Base-by-base conservation (phyloP, 2,113 vertebrate species). In the Echinops telfairi region DNA sequence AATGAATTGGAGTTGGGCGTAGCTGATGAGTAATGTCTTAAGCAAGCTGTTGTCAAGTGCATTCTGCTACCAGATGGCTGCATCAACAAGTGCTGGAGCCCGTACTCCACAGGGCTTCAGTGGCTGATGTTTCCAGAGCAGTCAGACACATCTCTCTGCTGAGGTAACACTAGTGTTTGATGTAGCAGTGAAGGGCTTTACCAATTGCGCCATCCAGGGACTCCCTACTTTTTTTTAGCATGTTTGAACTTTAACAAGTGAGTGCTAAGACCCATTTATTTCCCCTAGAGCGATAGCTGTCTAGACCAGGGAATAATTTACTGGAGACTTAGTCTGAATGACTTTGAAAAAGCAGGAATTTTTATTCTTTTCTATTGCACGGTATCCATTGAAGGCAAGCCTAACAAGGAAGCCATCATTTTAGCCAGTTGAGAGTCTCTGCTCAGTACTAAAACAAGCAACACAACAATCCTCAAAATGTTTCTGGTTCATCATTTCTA, bases 201-300 rank as follows among this genome's bases (percentile, higher is more conserved):
- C 15, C 66, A 70, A 31, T 31, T 31, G 66, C 12, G 11, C 11
- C 66, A 68, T 12, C 3, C 27, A 3, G 66, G 31, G 11, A n/a
- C 29, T 70, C 29, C 66, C 31, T 70, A 70, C 11, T n/a, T 70
- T 70, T 15, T n/a, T 36, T 86, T 17, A n/a, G 62, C 19, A 64
- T 89, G 10, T 47, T 86, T 90, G 83, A 71, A 66, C 29, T 71
- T 77, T 78, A 83, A 86, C 17, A 89, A 86, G 68, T 58, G 2
- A 66, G 33, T 82, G 47, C 47, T 77, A 71, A 33, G 19, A 83
- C 10, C 84, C 71, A 53, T 53, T 88, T 80, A 87, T 64, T 31
- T 17, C 15, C 27, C 19, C 25, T 12, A 10, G 14, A 71, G 11
- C 36, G 71, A 23, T 38, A 25, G 77, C 25, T 81, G 40, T 75